Conservation (phyloP, 2,113 vertebrate genomes). For the Serinus canaria region DNA sequence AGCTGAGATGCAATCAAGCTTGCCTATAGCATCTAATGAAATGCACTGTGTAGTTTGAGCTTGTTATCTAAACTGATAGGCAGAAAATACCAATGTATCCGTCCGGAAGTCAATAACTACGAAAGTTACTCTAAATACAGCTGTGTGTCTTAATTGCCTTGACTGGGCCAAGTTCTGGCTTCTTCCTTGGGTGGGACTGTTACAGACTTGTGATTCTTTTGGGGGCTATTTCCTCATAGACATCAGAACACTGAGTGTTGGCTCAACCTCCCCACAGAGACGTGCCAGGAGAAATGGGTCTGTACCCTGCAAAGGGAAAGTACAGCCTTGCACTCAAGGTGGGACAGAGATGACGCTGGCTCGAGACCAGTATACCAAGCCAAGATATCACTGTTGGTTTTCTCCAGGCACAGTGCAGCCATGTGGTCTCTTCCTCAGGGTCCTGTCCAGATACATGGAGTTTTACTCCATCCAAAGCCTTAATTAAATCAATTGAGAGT, state of each 20-base stretch:
- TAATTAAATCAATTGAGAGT: not conserved
- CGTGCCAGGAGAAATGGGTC: not conserved
- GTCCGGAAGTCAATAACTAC: accelerated
- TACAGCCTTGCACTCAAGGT: not conserved
- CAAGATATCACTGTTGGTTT: not conserved
- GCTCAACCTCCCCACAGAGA: not conserved
- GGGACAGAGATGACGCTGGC: not conserved
- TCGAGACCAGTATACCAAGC: not conserved
- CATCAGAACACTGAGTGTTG: not conserved
- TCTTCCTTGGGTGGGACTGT: not conserved
- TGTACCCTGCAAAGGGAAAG: not conserved
- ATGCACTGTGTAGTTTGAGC: not conserved
- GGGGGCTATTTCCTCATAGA: not conserved
- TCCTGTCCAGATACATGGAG: not conserved
- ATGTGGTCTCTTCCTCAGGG: not conserved
- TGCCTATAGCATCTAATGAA: not conserved
- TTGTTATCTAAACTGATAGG: not conserved
- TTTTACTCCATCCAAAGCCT: not conserved
- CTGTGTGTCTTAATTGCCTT: not conserved
- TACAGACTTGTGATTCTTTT: not conserved
- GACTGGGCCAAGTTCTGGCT: not conserved
- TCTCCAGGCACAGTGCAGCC: not conserved
- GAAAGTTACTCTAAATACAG: not conserved
- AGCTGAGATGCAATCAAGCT: not conserved
- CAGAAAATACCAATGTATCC: not conserved